Base-by-base conservation (phyloP, 2,888 invertebrate species). In the Tetranychus truncatus region DNA sequence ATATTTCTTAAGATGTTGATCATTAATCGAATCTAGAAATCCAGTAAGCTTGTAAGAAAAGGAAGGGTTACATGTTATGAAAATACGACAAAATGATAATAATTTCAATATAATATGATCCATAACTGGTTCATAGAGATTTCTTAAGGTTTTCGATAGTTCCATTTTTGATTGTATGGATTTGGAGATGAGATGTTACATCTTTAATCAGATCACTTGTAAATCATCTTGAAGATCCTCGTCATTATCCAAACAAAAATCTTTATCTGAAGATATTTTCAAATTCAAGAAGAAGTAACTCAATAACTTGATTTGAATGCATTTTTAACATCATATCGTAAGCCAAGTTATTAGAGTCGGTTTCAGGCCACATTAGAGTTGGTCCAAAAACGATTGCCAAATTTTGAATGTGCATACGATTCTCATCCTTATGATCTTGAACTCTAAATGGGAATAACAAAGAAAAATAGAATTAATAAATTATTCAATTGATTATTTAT, bases 351-450 rank as follows among this genome's bases (percentile, higher is more conserved):
- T 85, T 77, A 77, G 88, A 87, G 78, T 88, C 88, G 11, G 87
- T 87, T 45, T 88, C 88, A 0, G 89, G 88, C 88, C 90, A 90
- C 80, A 93, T 88, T 71, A 93, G 84, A 1, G 91, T 91, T 0
- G 92, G 93, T 0, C 92, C 92, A 85, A 92, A 92, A 74, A 91
- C 92, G 74, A 92, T 91, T 18, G 91, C 90, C 80, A 93, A 83
- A 83, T 91, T 92, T 77, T 91, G 89, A 73, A 89, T 87, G 82
- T 90, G 89, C 93, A 94, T 94, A 79, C 92, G 87, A 82, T 94
- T 94, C 79, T 87, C 86, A 77, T 88, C 88, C 79, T 88, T 88
- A 82, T 87, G 85, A 77, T 87, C 84, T 74, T 89, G 88, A 73
- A 93, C 91, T 84, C 91, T 91, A 34, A 34, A 5, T 3, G 5